Conservation (phyloP, 2,113 vertebrate species). For the Leuciscus idus region DNA sequence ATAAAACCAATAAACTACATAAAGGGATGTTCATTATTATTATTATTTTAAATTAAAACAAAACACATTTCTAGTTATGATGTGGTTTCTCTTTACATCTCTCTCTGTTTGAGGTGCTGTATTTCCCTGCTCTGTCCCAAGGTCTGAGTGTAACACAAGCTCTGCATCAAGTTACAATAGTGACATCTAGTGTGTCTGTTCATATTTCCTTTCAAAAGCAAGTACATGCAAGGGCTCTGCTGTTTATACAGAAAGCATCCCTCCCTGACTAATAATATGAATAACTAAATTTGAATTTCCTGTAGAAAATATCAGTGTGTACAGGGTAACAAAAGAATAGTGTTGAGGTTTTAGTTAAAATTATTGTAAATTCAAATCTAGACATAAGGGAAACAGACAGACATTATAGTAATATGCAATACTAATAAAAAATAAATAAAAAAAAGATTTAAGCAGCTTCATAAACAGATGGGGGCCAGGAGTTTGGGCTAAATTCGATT, state of each 20-base stretch:
- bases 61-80: neutral
- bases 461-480: neutral
- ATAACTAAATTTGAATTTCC: neutral
- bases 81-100: neutral
- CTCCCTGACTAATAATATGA: neutral
- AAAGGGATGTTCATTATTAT: neutral
- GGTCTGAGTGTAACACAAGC: slow-evolving; percentile 10
- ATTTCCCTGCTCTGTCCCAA: neutral
- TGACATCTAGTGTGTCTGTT: slow-evolving; percentile 79
- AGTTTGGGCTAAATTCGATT: neutral
- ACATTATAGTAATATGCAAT: neutral
- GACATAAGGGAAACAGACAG: neutral
- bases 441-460: neutral
- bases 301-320: neutral
- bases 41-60: too few species aligned
- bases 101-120: neutral
- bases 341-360: neutral
- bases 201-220: slow-evolving; percentile 32
- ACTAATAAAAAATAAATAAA: neutral
- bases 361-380: neutral
- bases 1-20: neutral
- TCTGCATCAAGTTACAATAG: slow-evolving; percentile 72
- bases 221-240: neutral
- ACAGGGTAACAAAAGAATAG: neutral
- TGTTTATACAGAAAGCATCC: neutral